Evolutionary conservation across 1,140 invertebrate genomes (phyloP), one percentile per base, ranked within the genome.

Genomic region (Drosophila bipectinata): DNA sequence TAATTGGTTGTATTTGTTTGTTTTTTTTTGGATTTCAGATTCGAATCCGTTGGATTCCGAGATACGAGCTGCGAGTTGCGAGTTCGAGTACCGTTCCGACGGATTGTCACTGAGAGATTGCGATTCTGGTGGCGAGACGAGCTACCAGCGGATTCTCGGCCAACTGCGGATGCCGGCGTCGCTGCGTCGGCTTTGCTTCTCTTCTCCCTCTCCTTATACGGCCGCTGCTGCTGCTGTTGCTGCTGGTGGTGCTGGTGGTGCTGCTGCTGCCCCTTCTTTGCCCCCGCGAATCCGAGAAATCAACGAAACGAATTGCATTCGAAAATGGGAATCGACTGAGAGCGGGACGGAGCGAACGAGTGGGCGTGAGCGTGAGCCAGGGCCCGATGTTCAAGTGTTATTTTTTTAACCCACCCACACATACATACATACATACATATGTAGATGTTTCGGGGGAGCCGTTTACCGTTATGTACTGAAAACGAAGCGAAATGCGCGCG

Each of bases 241-340:
- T 1, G 26, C 26, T 26, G 26, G 0, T 26, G 26, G 1, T 18
- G 18, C 18, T 18, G 18, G 18, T 18, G 18, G 18, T 18, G 18
- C 18, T 15, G 21, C 39, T 9, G 37, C 14, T 41, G 39, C 30
- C 24, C 34, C 55, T 34, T 59, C 14, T 49, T 47, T 41, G 4
- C 15, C 56, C 51, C 52, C 61, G 72, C 76, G 76, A 67, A 77
- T 53, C 44, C 66, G 72, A 88, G 84, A 87, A 87, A 87, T 87
- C 83, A 88, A 88, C 83, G 76, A 87, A 85, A 87, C 84, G 83
- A 87, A 87, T 87, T 87, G 83, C 79, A 87, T 88, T 88, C 83
- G 84, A 87, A 37, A 37, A 87, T 69, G 67, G 82, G 82, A 87
- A 87, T 87, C 83, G 69, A 79, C 63, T 62, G 47, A 57, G 72